Evolutionary conservation across 2,113 vertebrate species (phyloP), one percentile per base, ranked within the genome.

Genomic region (Gasterosteus aculeatus): DNA sequence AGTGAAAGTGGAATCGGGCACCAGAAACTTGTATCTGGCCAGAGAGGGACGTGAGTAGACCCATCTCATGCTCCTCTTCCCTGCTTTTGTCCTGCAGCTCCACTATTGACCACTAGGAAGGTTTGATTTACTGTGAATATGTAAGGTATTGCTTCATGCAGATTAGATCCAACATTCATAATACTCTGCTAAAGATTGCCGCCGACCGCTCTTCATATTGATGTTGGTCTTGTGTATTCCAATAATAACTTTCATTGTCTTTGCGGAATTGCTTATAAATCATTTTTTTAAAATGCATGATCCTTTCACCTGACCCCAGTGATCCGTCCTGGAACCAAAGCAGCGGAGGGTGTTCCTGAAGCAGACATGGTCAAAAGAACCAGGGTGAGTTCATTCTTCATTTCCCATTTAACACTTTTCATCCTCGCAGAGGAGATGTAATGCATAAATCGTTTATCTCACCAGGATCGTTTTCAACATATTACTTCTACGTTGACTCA

Each of bases 1-100:
- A 44, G 87, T 84, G 9, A 95, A 94, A 87, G 94, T 95, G 33
- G 94, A 96, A 0, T 93, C 93, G 0, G 96, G 96, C 22, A 94
- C 93, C 72, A 94, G 97, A 78, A 98, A 97, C 82, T 90, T 98
- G 47, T 97, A 96, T 81, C 91, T 98, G 77, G 96, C 96, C 49
- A 95, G 97, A 75, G 97, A 98, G 88, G 97, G 97, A 90, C 86
- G 96, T 97, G 88, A 96, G 97, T 98, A 62, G 69, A 71, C 93
- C 93, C 38, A 51, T 59, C 35, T 51, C 15, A 49, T 33, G 1
- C 49, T n/a, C 5, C 29, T 35, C 26, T 22, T 12, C 54, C 62
- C 3, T 57, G 10, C 5, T 9, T 69, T 33, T 46, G 12, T 68
- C 15, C 9, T 4, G 68, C 29, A 39, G 16, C 33, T 33, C 49